Percentiles rank a stretch among this genome's conserved stretches.
Conservation (phyloP, 1,140 invertebrate species). For the Zaprionus ornatus region DNA sequence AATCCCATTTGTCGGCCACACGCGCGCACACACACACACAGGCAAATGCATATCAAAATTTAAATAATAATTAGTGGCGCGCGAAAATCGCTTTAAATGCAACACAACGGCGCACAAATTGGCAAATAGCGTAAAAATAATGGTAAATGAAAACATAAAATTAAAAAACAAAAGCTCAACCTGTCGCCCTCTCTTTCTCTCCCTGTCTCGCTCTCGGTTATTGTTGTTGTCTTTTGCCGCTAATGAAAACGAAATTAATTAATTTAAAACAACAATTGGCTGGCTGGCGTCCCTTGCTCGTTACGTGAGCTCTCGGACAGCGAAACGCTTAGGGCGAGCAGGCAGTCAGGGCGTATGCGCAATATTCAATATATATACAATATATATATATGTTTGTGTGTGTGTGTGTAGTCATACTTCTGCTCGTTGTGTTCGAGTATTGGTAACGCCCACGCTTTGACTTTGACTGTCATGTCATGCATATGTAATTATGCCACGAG, state of each 20-base stretch:
- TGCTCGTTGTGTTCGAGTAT: conserved; percentile 40
- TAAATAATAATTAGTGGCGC: conserved; percentile 79
- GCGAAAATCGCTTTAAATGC: conserved; percentile 74
- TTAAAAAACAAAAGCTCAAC: conserved; percentile 61
- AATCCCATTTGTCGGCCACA: conserved; percentile 68
- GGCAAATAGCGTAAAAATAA: conserved; percentile 72
- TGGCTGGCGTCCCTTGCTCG: conserved; percentile 16
- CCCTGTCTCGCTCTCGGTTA: not conserved
- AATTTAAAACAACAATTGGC: conserved; percentile 78
- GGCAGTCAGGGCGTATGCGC: conserved; percentile 58
- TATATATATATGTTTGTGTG: not conserved
- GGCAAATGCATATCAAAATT: conserved; percentile 65
- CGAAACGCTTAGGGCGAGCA: conserved; percentile 9
- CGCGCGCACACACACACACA: no score
- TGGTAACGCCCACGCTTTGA: conserved; percentile 71
- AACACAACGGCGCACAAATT: conserved; percentile 64
- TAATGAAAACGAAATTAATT: conserved; percentile 79
- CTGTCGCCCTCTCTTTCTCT: not conserved
- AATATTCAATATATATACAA: conserved; percentile 28
- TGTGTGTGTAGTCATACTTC: conserved; percentile 21
- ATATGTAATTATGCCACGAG: conserved; percentile 75
- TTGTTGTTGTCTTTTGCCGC: conserved; percentile 37
- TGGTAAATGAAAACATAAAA: conserved; percentile 69
- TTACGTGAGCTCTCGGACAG: conserved; percentile 33
- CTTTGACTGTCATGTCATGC: conserved; percentile 75